Conservation (phyloP, 2,888 invertebrate genomes). For the Metalampra italica region DNA sequence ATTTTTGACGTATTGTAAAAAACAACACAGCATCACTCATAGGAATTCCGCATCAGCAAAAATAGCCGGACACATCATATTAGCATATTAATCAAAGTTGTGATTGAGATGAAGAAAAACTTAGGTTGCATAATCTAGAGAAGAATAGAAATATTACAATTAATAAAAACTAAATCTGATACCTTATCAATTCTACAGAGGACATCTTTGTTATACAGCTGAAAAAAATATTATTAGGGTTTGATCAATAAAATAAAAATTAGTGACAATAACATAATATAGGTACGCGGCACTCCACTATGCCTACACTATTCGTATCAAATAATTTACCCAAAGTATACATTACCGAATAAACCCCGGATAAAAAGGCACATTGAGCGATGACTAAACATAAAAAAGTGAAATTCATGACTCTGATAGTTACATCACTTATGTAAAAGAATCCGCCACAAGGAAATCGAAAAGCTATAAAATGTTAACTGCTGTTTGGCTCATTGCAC, state of each 20-base stretch:
- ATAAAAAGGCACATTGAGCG: conserved; percentile 31
- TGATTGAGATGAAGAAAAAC: background rate
- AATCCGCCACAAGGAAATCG: conserved; percentile 27
- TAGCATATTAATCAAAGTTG: background rate
- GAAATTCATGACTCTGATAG: conserved; percentile 48
- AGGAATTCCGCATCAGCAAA: conserved; percentile 1
- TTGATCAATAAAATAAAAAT: conserved; percentile 5
- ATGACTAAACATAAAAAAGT: conserved; percentile 50
- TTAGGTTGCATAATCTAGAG: background rate
- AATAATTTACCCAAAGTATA: no score
- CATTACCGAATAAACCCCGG: conserved; percentile 49
- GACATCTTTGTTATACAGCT: conserved; percentile 59
- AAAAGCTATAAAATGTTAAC: conserved; percentile 41
- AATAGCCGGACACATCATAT: background rate
- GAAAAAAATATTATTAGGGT: conserved; percentile 40
- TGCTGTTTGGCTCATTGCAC: conserved; percentile 38
- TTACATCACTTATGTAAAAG: conserved; percentile 39
- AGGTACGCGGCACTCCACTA: no score
- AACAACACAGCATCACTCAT: background rate
- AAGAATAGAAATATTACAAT: background rate
- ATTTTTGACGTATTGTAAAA: conserved; percentile 3
- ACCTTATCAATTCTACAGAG: conserved; percentile 56
- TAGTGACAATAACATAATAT: conserved; percentile 10
- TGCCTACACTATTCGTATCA: no score
- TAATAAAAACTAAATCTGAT: background rate